phyloP scores from a whole-genome alignment of 2,113 vertebrate genomes.

The Orcinus orca region DNA sequence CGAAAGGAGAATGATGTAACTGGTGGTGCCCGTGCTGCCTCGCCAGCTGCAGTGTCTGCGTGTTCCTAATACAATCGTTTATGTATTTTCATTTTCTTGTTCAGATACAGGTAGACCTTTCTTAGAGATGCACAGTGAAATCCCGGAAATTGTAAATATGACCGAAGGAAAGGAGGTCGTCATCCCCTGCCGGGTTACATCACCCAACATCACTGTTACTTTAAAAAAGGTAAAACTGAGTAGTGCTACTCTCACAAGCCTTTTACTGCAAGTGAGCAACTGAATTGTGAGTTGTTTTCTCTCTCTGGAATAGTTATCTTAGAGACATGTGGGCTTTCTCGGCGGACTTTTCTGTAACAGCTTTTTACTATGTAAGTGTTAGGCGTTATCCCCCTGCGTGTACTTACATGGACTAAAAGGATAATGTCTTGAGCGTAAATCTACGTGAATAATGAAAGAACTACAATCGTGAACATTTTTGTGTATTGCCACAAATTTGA shows the following conservation, averaged over 20 bases:
- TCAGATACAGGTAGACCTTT: constrained; percentile 92
- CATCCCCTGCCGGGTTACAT: constrained; percentile 94
- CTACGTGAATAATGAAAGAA: not conserved
- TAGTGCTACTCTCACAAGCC: not conserved
- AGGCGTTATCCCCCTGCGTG: not conserved
- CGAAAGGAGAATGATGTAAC: no score
- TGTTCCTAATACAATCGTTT: not conserved
- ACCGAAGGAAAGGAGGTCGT: constrained; percentile 86
- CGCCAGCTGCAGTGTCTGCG: not conserved
- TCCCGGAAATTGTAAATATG: constrained; percentile 88
- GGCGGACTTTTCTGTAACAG: not conserved
- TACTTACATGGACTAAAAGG: not conserved
- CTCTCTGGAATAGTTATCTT: not conserved
- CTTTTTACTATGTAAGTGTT: not conserved
- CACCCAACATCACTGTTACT: constrained; percentile 88
- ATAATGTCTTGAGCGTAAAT: not conserved
- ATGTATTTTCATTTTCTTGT: constrained; percentile 68
- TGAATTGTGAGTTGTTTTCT: not conserved
- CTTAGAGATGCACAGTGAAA: constrained; percentile 85
- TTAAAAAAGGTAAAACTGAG: constrained; percentile 83
- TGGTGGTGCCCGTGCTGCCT: not conserved
- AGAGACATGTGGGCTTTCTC: not conserved
- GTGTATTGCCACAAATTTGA: not conserved
- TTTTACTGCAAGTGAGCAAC: not conserved
- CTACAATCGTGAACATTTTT: not conserved